Percentiles rank a stretch among this genome's conserved stretches.
phyloP scores from a whole-genome alignment of 1,140 invertebrate species.

The Sycophaga agraensis region DNA sequence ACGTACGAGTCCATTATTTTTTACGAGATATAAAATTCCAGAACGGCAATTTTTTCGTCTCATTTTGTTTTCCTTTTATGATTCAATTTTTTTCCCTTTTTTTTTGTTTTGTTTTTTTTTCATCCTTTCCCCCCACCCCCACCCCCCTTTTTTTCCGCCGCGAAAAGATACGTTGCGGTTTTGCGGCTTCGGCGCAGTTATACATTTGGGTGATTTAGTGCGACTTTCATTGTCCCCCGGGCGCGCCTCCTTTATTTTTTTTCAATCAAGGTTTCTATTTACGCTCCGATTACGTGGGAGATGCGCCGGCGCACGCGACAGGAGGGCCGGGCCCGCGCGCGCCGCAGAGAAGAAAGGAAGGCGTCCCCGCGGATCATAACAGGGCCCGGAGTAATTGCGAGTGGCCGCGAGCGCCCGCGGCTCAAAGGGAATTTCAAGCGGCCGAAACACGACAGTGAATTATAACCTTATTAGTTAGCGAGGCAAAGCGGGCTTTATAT shows the following conservation, averaged over 20 bases:
- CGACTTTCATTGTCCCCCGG: conserved; percentile 19
- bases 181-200: conserved; percentile 21
- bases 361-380: too few species aligned
- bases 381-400: too few species aligned
- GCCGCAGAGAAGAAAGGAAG: too few species aligned
- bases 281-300: not conserved
- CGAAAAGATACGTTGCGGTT: conserved; percentile 26
- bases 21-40: conserved; percentile 28
- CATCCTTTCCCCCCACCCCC: conserved; percentile 9
- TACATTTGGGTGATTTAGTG: conserved; percentile 28
- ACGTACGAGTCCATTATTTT: conserved; percentile 15
- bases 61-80: conserved; percentile 15
- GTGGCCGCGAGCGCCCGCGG: not conserved
- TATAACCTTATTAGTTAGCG: conserved; percentile 25
- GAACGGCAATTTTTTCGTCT: conserved; percentile 14
- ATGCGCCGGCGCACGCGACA: not conserved
- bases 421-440: not conserved
- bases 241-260: not conserved
- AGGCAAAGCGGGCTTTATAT: not conserved
- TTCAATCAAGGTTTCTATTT: conserved; percentile 4
- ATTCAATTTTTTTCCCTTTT: conserved; percentile 29
- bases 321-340: too few species aligned
- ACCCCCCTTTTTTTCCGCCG: not conserved
- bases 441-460: conserved; percentile 20
- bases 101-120: too few species aligned